Evolutionary conservation across 2,797 vertebrate genomes (phyloP).

Genomic region (Mycteria americana): DNA sequence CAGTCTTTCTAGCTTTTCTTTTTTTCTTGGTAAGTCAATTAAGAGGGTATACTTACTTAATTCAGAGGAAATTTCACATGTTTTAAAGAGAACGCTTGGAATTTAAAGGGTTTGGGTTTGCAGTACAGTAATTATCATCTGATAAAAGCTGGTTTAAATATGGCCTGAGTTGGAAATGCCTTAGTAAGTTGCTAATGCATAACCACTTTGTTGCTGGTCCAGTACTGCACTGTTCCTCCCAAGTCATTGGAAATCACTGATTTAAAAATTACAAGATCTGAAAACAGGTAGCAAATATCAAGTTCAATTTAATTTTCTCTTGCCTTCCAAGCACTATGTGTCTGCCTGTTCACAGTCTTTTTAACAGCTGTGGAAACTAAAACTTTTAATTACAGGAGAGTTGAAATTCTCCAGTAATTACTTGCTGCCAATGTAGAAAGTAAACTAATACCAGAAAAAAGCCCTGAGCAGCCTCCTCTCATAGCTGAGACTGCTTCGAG

Average conservation of each 20-base stretch:
- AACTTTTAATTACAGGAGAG: background rate
- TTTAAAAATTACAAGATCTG: background rate
- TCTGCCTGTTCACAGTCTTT: background rate
- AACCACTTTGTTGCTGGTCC: background rate
- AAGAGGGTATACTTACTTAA: background rate
- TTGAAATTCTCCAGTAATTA: background rate
- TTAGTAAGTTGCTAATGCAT: background rate
- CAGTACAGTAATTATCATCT: background rate
- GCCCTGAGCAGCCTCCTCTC: background rate
- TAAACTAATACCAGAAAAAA: background rate
- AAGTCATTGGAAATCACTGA: background rate
- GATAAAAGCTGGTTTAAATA: background rate
- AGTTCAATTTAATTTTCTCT: background rate
- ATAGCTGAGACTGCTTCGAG: background rate
- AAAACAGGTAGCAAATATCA: background rate
- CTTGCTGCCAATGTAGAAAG: background rate
- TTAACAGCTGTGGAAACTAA: background rate
- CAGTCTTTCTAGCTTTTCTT: background rate
- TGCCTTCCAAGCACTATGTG: background rate
- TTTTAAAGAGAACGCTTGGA: background rate
- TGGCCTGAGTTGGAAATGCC: background rate
- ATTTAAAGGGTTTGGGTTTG: background rate
- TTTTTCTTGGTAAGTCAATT: background rate
- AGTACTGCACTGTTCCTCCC: background rate
- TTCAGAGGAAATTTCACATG: background rate